Base-by-base conservation (phyloP, 2,797 vertebrate genomes). In the Notoglanidium macrostoma region DNA sequence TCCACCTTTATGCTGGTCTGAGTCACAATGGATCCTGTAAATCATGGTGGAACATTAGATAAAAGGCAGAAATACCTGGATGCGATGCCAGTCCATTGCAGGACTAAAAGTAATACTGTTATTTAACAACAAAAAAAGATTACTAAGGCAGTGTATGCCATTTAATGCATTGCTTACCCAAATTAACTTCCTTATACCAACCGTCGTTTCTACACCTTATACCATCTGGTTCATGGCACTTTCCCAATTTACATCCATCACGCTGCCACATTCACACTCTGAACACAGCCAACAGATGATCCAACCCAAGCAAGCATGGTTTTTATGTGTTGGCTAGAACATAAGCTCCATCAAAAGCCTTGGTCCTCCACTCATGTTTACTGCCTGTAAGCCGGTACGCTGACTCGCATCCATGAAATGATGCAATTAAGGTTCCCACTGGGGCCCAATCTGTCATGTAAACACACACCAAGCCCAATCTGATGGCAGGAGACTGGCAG, bases 391-490 rank as follows among this genome's bases (percentile, higher is more conserved):
- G 92, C 92, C 93, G 85, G 79, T 80, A 90, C 92, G 74, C 94
- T 96, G 95, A 96, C 93, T 95, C 92, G 91, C 92, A 95, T 96
- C 95, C 95, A 96, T 95, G 95, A 95, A 96, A 95, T 96, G 95
- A 96, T 96, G 95, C 95, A 96, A 96, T 96, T 95, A 94, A 91
- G 93, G 93, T 92, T 95, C 95, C 95, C 92, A 94, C 96, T 95
- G 95, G 92, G 96, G 92, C 93, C 92, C 95, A 96, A 96, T 96
- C 96, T 96, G 96, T 95, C 95, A 95, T 93, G 93, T 95, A 95
- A 94, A 94, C 94, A 94, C 94, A 94, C 94, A 93, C 93, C 91
- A 88, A 92, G 93, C 65, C 93, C 92, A 93, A 89, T 89, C 81
- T 85, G 89, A 87, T 81, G 87, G 90, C 87, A 88, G 92, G 90